Percentiles rank a stretch among this genome's conserved stretches.
Evolutionary conservation across 2,888 invertebrate species (phyloP).

Genomic region (Idaea straminata): DNA sequence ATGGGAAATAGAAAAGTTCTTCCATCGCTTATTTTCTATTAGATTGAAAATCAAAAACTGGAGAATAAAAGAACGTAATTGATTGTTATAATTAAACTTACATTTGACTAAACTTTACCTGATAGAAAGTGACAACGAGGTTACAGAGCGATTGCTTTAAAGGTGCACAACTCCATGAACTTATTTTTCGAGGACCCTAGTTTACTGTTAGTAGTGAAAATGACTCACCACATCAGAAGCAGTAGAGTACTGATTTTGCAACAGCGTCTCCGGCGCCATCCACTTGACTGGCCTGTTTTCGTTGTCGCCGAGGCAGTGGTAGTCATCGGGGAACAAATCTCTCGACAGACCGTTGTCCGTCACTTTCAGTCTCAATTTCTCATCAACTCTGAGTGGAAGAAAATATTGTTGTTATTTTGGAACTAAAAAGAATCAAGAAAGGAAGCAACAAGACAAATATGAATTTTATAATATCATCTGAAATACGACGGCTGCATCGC

Average conservation of each 20-base stretch:
- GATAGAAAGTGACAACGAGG: no score
- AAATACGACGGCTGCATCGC: not conserved
- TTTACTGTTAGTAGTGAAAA: no score
- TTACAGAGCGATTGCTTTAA: no score
- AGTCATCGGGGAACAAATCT: slow-evolving; percentile 95
- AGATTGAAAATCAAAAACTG: no score
- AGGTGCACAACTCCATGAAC: no score
- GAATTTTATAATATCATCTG: not conserved
- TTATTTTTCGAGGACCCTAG: no score
- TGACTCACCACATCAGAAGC: slow-evolving; percentile 92
- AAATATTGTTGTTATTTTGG: not conserved
- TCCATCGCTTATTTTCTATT: no score
- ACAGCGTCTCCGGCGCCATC: slow-evolving; percentile 93
- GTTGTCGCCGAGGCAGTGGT: slow-evolving; percentile 95
- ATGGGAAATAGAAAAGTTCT: no score
- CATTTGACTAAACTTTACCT: no score
- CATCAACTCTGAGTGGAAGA: slow-evolving; percentile 81
- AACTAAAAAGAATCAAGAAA: not conserved
- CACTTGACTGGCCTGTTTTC: slow-evolving; percentile 97
- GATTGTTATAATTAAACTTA: no score
- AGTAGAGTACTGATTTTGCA: slow-evolving; percentile 89
- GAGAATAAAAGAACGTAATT: no score
- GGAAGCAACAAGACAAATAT: not conserved
- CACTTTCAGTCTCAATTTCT: slow-evolving; percentile 89
- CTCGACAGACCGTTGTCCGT: slow-evolving; percentile 93